Base-by-base conservation (phyloP, 1,140 invertebrate species). In the Zaprionus inermis region DNA sequence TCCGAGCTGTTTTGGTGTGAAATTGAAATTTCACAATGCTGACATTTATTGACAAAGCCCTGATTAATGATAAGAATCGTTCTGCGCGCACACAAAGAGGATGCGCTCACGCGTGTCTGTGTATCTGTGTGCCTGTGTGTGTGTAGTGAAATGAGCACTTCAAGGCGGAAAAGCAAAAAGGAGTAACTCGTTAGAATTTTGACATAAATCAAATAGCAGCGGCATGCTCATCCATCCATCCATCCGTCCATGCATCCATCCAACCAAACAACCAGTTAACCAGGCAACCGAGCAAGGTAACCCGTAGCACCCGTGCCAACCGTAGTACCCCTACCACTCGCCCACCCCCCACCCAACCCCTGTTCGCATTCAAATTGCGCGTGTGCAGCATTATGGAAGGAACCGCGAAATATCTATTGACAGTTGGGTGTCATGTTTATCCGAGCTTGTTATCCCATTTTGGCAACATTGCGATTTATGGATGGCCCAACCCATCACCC, bases 391-490 rank as follows among this genome's bases (percentile, higher is more conserved):
- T 91, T 85, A 89, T 91, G 81, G 89, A 91, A 91, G 79, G 76
- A 91, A 91, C 90, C 91, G 90, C 91, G 90, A 91, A 91, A 91
- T 89, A 91, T 91, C 90, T 90, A 91, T 91, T 91, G 91, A 91
- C 91, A 91, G 91, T 91, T 91, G 91, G 90, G 91, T 91, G 91
- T 91, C 91, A 91, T 91, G 91, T 91, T 91, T 91, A 91, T 90
- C 81, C 83, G 76, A 81, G 78, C 70, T 90, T 91, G 90, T 91
- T 91, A 90, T 91, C 90, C 90, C 83, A 91, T 91, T 89, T 91
- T 81, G 81, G 90, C 91, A 90, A 91, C 90, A 91, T 81, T 84
- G 90, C 85, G 90, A 91, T 91, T 91, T 91, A 91, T 91, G 89
- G 72, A 70, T 81, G 63, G 82, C 83, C 84, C 79, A 70, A 65